A percentile compares a stretch with the other conserved stretches of the same genome.
Conservation (phyloP, 2,888 invertebrate genomes). For the Zhuqinia jingwanae region DNA sequence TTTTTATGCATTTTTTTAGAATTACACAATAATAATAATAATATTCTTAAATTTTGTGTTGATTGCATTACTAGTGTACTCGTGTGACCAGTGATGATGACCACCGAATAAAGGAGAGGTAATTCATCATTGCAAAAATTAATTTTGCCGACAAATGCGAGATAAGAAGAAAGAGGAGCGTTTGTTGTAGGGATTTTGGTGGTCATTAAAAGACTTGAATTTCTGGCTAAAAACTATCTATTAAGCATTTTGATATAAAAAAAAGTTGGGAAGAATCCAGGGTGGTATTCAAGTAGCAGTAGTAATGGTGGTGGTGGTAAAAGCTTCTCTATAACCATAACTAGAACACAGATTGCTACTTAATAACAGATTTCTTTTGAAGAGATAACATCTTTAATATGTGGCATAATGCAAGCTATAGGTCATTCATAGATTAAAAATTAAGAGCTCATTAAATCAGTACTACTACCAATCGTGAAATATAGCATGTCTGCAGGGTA, state of each 20-base stretch:
- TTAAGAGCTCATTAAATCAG: no score
- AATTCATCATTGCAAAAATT: slow-evolving; percentile 57
- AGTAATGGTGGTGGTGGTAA: not conserved
- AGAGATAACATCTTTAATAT: not conserved
- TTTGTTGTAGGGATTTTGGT: slow-evolving; percentile 21
- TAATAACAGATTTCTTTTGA: not conserved
- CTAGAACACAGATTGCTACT: not conserved
- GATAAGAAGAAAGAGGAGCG: no score
- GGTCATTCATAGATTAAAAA: no score
- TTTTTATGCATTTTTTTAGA: not conserved
- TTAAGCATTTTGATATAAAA: no score
- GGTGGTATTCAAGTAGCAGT: not conserved
- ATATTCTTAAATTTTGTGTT: no score
- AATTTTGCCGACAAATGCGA: slow-evolving; percentile 39
- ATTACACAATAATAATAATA: no score
- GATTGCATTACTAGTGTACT: slow-evolving; percentile 30
- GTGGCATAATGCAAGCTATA: no score
- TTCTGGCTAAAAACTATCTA: slow-evolving; percentile 15
- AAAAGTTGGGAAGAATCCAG: slow-evolving; percentile 17
- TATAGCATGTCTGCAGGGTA: not conserved
- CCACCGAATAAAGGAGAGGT: slow-evolving; percentile 19
- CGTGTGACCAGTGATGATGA: no score
- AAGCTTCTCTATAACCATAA: not conserved
- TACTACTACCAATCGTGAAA: no score
- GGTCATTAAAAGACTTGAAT: slow-evolving; percentile 50